Base-by-base conservation (phyloP, 1,140 invertebrate species). In the Drosophila santomea region DNA sequence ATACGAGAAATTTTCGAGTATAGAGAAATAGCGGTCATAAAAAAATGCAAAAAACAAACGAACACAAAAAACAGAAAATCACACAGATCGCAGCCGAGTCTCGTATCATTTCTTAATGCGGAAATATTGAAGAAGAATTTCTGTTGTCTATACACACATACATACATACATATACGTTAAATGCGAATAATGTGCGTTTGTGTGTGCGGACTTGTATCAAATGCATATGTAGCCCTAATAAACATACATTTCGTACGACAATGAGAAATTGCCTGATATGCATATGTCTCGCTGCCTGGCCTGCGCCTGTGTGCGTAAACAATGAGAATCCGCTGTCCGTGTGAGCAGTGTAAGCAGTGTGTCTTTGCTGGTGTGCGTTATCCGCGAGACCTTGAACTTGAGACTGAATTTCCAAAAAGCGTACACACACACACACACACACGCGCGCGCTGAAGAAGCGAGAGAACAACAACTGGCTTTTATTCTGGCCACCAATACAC, bases 381-480 rank as follows among this genome's bases (percentile, higher is more conserved):
- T 91, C 85, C 90, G 85, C 83, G 90, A 91, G 90, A 91, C 90
- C 90, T 91, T 91, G 90, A 91, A 91, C 90, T 91, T 91, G 90
- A 91, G 90, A 91, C 90, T 91, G 91, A 91, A 91, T 91, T 91
- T 91, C 90, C 90, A 91, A 91, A 91, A 91, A 89, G 84, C 84
- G 74, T 56, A 90, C 80, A 48, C 66, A 74, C 44, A 56, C 58
- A 60, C 60, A 59, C 55, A 73, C 47, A 62, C 47, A 58, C 56
- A 66, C 23, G 45, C n/a, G 8, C 8, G 10, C 25, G 43, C 55
- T 54, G 60, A 72, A 76, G 58, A 77, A 78, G 51, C 74, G 72
- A 76, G 80, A 82, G 79, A 80, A 80, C 78, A 71, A 73, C 66
- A 80, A 74, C 55, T 62, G 60, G 60, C 35, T 28, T 59, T 62